A percentile compares a stretch with the other conserved stretches of the same genome.
Conservation (phyloP, 2,113 vertebrate genomes). For the Pangasianodon gigas region DNA sequence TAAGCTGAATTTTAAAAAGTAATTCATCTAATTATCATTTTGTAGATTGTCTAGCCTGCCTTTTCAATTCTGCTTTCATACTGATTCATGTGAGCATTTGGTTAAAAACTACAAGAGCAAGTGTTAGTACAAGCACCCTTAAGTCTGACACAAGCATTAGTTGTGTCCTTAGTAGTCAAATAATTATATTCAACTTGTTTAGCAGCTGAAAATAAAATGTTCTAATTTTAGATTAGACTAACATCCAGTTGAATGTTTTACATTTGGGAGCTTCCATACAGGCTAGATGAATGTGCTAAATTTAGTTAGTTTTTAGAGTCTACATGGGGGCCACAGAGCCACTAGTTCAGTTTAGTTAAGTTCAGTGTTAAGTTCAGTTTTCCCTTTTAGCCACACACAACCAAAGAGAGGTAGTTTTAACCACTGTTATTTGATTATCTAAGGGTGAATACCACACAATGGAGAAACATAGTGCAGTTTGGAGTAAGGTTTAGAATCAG, state of each 20-base stretch:
- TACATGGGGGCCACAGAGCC: not conserved
- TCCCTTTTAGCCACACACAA: not conserved
- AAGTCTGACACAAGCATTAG: not conserved
- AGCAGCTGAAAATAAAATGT: not conserved
- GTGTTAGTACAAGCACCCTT: not conserved
- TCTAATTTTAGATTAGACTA: not conserved
- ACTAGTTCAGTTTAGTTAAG: not conserved
- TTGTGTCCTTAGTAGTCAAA: not conserved
- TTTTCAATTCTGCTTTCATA: not conserved
- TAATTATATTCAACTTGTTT: not conserved
- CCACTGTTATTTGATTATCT: not conserved
- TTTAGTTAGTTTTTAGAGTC: not conserved
- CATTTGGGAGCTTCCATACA: not conserved
- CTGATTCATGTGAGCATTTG: not conserved
- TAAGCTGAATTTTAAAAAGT: not conserved
- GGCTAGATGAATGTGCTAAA: not conserved
- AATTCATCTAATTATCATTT: not conserved
- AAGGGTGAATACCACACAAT: not conserved
- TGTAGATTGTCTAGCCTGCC: not conserved
- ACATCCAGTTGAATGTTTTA: not conserved
- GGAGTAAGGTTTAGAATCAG: slow-evolving; percentile 47
- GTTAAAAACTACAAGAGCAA: not conserved
- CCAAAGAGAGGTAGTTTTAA: not conserved
- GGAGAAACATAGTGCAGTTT: not conserved
- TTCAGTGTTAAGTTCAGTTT: not conserved